Conservation (phyloP, 2,888 invertebrate species). For the Apamea epomidion region DNA sequence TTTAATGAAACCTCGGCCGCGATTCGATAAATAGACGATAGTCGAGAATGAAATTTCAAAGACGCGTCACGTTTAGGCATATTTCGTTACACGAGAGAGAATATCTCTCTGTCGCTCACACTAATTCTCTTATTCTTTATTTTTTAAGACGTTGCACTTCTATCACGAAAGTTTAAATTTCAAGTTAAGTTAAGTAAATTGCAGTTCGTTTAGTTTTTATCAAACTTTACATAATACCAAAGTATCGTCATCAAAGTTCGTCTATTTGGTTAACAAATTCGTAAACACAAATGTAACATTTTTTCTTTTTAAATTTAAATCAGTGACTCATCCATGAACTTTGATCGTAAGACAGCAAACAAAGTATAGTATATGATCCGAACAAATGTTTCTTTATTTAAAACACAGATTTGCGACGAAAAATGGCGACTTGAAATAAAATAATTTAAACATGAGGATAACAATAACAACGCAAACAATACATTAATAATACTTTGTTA, state of each 20-base stretch:
- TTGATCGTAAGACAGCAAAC: conserved; percentile 18
- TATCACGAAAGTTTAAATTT: not conserved
- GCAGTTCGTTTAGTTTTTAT: not conserved
- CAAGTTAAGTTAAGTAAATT: not conserved
- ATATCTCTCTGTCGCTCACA: not conserved
- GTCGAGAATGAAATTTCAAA: not conserved
- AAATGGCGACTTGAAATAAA: conserved; percentile 2
- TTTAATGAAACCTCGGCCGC: not conserved
- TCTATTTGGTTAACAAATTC: conserved; percentile 41
- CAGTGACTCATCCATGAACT: conserved; percentile 46
- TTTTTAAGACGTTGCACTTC: not conserved
- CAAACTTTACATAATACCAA: not conserved
- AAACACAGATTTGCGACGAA: not conserved
- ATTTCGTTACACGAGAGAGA: not conserved
- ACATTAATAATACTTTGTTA: not conserved
- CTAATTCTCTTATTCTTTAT: not conserved
- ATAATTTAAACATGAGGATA: conserved; percentile 4
- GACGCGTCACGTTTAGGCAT: not conserved
- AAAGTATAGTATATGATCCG: not conserved
- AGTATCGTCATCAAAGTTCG: not conserved
- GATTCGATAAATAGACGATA: not conserved
- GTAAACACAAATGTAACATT: conserved; percentile 13
- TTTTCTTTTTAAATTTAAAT: conserved; percentile 27
- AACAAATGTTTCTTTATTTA: conserved; percentile 31
- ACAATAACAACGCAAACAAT: conserved; percentile 5